Base-by-base conservation (phyloP, 2,797 vertebrate genomes). In the Pantherophis alleghaniensis region DNA sequence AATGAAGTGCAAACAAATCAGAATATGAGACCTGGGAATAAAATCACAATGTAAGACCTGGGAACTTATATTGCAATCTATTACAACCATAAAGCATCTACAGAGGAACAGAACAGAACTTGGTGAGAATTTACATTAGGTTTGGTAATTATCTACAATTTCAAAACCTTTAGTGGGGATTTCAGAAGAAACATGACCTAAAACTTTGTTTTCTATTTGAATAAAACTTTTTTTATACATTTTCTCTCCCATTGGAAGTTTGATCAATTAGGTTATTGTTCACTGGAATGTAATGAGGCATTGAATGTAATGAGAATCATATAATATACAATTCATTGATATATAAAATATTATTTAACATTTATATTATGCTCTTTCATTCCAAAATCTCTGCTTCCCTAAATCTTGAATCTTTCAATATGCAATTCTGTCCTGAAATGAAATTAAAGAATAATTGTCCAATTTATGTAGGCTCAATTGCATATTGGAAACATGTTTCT, bases 361-460 rank as follows among this genome's bases (percentile, higher is more conserved):
- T 42, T 89, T 37, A 42, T 60, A 26, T 89, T 47, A 24, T 60
- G 24, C 56, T 47, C 22, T 89, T 89, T 89, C 87, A 89, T 37
- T 47, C 57, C 37, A 9, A 60, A 0, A 42, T 60, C 32, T 57
- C 90, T 88, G 92, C 88, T 13, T 91, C 89, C 10, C 9, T 2
- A 91, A 57, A 57, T 18, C 56, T 28, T 59, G 28, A 22, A 47
- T 37, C 24, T 2, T 60, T 7, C 0, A 53, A 28, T n/a, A 89
- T 94, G 86, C 90, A 74, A 24, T 87, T 28, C 91, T 79, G 7
- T n/a, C 1, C 94, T 92, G 94, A 79, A 91, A 86, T 56, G 24
- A 16, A 79, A 22, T 83, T 91, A 7, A 90, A 92, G 74, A 87
- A 86, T 18, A 86, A 83, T 9, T 60, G 18, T 32, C 42, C 42